Percentiles rank a stretch among this genome's conserved stretches.
These are phyloP conservation scores for Coracias cyanogaster DNA, from an alignment of 2,797 vertebrate species.

Conservation along the genomic window DNA sequence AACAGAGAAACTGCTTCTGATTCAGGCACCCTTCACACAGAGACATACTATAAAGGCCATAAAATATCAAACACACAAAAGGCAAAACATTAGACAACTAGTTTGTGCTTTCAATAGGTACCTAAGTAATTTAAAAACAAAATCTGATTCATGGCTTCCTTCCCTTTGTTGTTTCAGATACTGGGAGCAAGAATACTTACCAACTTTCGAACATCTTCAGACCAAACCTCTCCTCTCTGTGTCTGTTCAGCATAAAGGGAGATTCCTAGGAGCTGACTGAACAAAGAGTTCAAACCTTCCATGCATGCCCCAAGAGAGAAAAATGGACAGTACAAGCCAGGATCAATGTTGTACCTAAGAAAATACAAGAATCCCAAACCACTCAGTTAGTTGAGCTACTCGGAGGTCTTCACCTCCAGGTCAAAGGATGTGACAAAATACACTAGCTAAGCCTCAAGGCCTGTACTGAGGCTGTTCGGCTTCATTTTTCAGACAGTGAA, in stretches of 20 bases:
- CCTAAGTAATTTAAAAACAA: not conserved
- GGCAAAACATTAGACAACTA: not conserved
- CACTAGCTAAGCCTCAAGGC: not conserved
- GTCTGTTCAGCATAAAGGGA: slow-evolving; percentile 90
- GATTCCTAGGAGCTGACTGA: slow-evolving; percentile 90
- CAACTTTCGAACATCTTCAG: slow-evolving; percentile 93
- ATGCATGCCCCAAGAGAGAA: slow-evolving; percentile 95
- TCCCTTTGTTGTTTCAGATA: not conserved
- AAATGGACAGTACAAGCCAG: slow-evolving; percentile 93
- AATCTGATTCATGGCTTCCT: not conserved
- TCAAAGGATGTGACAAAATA: not conserved
- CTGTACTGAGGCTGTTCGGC: not conserved
- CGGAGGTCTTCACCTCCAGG: not conserved
- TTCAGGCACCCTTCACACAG: not conserved
- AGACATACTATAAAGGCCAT: not conserved
- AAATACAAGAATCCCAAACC: not conserved
- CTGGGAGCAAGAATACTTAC: slow-evolving; percentile 73
- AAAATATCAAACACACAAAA: not conserved
- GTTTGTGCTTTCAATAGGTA: not conserved
- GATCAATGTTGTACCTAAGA: slow-evolving; percentile 94
- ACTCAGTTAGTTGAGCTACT: not conserved
- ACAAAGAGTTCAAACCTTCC: slow-evolving; percentile 93
- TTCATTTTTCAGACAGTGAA: not conserved
- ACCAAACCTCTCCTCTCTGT: slow-evolving; percentile 93
- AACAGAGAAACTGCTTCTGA: not conserved